Evolutionary conservation across 2,113 vertebrate species (phyloP).

Genomic region (Grus americana): DNA sequence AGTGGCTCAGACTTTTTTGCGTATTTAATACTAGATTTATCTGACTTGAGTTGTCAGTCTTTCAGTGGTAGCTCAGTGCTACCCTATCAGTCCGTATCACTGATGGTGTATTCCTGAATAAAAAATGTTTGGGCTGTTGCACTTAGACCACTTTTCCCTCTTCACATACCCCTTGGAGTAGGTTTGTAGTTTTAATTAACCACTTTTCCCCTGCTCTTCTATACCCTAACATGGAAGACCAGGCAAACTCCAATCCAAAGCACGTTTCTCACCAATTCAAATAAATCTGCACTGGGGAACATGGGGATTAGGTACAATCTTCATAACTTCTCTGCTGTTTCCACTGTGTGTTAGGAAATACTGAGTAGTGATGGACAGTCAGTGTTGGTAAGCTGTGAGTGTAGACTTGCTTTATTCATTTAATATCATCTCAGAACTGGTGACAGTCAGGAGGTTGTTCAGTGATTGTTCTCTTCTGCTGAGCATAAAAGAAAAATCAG

Average conservation of each 20-base stretch:
- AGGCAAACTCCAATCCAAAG: not conserved
- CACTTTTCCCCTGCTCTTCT: not conserved
- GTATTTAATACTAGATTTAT: not conserved
- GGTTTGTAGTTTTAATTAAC: not conserved
- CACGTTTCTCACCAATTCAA: not conserved
- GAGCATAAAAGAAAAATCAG: not conserved
- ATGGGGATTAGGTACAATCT: not conserved
- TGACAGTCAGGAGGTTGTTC: not conserved
- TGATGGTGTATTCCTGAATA: not conserved
- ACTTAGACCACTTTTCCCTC: not conserved
- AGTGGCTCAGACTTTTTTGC: not conserved
- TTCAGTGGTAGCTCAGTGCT: not conserved
- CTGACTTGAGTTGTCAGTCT: not conserved
- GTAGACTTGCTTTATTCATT: not conserved
- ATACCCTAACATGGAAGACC: not conserved
- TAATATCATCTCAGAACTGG: not conserved
- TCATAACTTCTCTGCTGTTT: not conserved
- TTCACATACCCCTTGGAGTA: not conserved
- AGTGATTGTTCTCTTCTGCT: not conserved
- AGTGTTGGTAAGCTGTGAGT: not conserved
- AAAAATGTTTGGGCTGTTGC: not conserved
- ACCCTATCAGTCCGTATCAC: rapidly evolving
- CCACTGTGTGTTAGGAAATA: not conserved
- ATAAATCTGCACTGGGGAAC: not conserved
- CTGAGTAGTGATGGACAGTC: not conserved